Conservation (phyloP, 2,797 vertebrate genomes). For the Notolepis coatsorum region DNA sequence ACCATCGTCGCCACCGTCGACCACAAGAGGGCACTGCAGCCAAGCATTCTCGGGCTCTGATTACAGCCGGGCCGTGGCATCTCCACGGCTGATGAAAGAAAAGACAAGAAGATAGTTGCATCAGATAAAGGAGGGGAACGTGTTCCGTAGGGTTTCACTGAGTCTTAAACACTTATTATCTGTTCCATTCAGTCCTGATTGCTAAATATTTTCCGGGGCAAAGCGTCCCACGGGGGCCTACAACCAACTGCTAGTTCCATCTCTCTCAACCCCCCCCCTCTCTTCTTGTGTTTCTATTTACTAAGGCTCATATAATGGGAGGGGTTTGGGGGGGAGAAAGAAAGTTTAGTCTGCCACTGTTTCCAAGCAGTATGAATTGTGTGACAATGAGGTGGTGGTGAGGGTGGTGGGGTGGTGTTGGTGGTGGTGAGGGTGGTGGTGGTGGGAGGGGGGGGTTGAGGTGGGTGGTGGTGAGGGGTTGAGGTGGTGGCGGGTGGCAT, state of each 20-base stretch:
- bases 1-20: neutral
- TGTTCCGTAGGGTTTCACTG: slow-evolving; percentile 75
- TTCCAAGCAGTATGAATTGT: slow-evolving; percentile 37
- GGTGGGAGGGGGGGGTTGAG: too few relatives aligned
- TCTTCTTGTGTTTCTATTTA: slow-evolving; percentile 77
- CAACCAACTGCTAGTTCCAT: slow-evolving; percentile 46
- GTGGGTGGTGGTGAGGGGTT: too few relatives aligned
- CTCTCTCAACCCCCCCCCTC: slow-evolving; percentile 46
- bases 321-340: slow-evolving; percentile 4
- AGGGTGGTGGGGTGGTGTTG: too few relatives aligned
- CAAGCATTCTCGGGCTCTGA: slow-evolving; percentile 66
- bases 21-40: slow-evolving; percentile 85
- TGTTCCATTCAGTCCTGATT: slow-evolving; percentile 83
- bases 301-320: slow-evolving; percentile 38
- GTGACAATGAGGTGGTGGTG: slow-evolving; percentile 54
- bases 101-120: slow-evolving; percentile 70
- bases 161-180: slow-evolving; percentile 86
- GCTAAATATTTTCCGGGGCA: slow-evolving; percentile 79
- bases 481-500: slow-evolving; percentile 28
- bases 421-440: too few relatives aligned
- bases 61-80: slow-evolving; percentile 62
- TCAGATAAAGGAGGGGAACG: slow-evolving; percentile 72
- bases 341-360: slow-evolving; percentile 59
- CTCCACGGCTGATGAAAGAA: slow-evolving; percentile 74
- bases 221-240: slow-evolving; percentile 77